These are phyloP conservation scores for Orthosia gracilis DNA, from an alignment of 2,888 invertebrate species.

Conservation along the genomic window DNA sequence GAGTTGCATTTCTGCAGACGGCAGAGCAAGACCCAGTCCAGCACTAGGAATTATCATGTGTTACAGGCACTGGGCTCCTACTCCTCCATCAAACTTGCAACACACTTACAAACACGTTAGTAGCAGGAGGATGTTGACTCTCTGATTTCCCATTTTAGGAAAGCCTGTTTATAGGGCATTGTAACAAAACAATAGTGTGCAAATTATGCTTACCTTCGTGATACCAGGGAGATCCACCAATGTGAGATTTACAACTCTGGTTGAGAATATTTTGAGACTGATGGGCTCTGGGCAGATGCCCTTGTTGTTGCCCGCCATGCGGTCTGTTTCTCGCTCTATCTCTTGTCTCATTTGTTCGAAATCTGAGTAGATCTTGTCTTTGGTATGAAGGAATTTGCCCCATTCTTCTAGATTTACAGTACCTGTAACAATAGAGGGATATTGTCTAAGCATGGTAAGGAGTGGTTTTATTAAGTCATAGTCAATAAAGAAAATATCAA, in stretches of 20 bases:
- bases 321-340: slow-evolving; percentile 98
- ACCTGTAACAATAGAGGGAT: slow-evolving; percentile 89
- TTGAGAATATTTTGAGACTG: slow-evolving; percentile 98
- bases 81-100: too few species aligned
- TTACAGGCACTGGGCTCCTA: too few species aligned
- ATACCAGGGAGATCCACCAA: slow-evolving; percentile 99
- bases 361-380: slow-evolving; percentile 96
- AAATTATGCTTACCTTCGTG: slow-evolving; percentile 94
- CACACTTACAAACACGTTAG: too few species aligned
- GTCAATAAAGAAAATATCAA: background rate
- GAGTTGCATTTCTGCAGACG: too few species aligned
- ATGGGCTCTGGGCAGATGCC: slow-evolving; percentile 99
- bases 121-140: too few species aligned
- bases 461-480: background rate
- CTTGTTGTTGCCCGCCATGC: slow-evolving; percentile 98
- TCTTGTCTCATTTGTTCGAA: slow-evolving; percentile 98
- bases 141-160: too few species aligned
- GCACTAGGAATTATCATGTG: too few species aligned
- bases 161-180: too few species aligned
- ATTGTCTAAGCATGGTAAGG: slow-evolving; percentile 26
- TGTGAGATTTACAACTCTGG: slow-evolving; percentile 98
- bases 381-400: slow-evolving; percentile 98
- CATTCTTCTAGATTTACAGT: slow-evolving; percentile 97
- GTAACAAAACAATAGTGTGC: slow-evolving; percentile 3
- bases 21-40: too few species aligned